Conservation (phyloP, 2,113 vertebrate species). For the Oncorhynchus masou region DNA sequence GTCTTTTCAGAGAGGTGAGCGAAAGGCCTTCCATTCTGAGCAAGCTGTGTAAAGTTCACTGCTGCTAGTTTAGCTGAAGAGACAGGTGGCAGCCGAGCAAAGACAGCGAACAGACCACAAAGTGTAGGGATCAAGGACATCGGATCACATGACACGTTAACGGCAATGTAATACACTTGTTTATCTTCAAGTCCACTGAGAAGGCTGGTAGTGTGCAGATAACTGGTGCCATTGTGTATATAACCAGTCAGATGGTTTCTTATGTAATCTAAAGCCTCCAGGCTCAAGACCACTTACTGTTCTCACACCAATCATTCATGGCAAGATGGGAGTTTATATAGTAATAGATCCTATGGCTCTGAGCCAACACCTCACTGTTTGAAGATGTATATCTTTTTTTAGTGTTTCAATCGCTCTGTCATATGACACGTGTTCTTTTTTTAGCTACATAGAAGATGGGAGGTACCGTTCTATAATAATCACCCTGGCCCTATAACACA, state of each 20-base stretch:
- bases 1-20: neutral
- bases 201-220: slow-evolving; percentile 33
- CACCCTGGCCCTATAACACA: too few relatives aligned
- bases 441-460: too few relatives aligned
- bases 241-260: neutral
- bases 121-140: neutral
- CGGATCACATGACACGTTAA: neutral
- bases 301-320: neutral
- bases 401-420: too few relatives aligned
- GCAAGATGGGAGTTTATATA: neutral
- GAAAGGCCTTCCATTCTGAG: slow-evolving; percentile 6
- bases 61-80: neutral
- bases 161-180: slow-evolving; percentile 2
- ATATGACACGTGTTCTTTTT: too few relatives aligned
- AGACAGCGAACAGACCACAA: slow-evolving; percentile 33
- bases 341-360: neutral
- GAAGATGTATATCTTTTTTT: too few relatives aligned
- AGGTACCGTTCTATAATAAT: too few relatives aligned
- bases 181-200: neutral
- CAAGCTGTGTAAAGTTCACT: neutral
- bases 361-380: neutral
- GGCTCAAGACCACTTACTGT: neutral
- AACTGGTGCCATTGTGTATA: neutral
- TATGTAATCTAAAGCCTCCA: neutral
- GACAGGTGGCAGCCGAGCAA: slow-evolving; percentile 7